Evolutionary conservation across 2,888 invertebrate species (phyloP), one percentile per base, ranked within the genome.

Genomic region (Herminia tarsipennalis): DNA sequence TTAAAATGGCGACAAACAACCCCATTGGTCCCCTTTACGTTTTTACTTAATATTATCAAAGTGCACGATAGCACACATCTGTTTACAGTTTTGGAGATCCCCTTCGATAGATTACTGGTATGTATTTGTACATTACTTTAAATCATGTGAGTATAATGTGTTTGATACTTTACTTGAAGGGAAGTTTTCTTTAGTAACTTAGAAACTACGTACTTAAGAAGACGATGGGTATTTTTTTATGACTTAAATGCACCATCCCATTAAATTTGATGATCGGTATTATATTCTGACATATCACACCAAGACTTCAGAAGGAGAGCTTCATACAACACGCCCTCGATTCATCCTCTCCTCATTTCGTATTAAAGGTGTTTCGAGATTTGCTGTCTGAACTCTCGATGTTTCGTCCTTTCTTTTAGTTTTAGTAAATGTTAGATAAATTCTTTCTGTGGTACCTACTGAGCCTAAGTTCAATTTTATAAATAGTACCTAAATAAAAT

Each of bases 51-150:
- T 9, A 12, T 36, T 29, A 28, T 36, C 32, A 32, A 9, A 8
- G 30, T 25, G 10, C 28, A 24, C 13, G 32, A 17, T 36, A 27
- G 20, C 29, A 17, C n/a, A 35, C 35, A 42, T 42, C 29, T 42
- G 42, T 35, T 29, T 35, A 42, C 35, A 28, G 35, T 5, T 42
- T 42, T 18, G 4, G 5, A 29, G 17, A 17, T 35, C 35, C 41
- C 35, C 42, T 18, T n/a, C n/a, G 2, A 5, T 14, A 27, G 16
- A 29, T 42, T 29, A 25, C 6, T 39, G 32, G 6, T 22, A 16
- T 39, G 8, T 30, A 8, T 17, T 14, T 12, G 17, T 24, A 21
- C 29, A 36, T 18, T 36, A 25, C 34, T 34, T 22, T 34, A 34
- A 34, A 24, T 14, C 16, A 22, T 24, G 25, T 38, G 34, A 34